Conservation (phyloP, 2,888 invertebrate species). For the Hyles lineata region DNA sequence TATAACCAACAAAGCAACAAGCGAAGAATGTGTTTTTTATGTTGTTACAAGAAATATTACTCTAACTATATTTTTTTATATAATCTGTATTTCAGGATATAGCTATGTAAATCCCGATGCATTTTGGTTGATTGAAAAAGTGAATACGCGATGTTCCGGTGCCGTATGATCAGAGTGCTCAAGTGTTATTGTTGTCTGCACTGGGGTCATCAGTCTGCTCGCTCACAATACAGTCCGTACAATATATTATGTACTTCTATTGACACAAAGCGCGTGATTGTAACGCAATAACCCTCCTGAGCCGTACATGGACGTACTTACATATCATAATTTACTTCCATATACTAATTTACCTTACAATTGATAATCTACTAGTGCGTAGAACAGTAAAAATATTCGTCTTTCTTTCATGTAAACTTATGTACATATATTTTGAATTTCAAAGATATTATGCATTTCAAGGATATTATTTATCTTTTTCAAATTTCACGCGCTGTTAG, state of each 20-base stretch:
- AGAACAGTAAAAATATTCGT: not conserved
- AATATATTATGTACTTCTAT: conserved; percentile 55
- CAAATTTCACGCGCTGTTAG: no score
- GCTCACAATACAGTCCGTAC: conserved; percentile 61
- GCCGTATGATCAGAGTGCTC: conserved; percentile 53
- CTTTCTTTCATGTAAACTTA: no score
- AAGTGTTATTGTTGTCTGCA: conserved; percentile 61
- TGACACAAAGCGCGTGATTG: conserved; percentile 55
- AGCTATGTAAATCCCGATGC: not conserved
- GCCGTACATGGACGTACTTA: conserved; percentile 26
- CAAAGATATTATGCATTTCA: no score
- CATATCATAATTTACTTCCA: conserved; percentile 6
- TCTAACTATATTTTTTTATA: not conserved
- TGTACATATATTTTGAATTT: no score
- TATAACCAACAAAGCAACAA: no score
- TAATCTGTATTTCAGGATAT: not conserved
- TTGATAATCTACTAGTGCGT: not conserved
- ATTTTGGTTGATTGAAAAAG: conserved; percentile 19
- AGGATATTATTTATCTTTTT: no score
- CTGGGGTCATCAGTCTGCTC: conserved; percentile 66
- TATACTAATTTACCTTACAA: not conserved
- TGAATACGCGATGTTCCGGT: conserved; percentile 22
- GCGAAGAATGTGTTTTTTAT: no score
- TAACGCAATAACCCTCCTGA: conserved; percentile 35
- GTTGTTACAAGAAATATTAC: not conserved